Conservation (phyloP, 2,113 vertebrate genomes). For the Pelecanoides urinatrix region DNA sequence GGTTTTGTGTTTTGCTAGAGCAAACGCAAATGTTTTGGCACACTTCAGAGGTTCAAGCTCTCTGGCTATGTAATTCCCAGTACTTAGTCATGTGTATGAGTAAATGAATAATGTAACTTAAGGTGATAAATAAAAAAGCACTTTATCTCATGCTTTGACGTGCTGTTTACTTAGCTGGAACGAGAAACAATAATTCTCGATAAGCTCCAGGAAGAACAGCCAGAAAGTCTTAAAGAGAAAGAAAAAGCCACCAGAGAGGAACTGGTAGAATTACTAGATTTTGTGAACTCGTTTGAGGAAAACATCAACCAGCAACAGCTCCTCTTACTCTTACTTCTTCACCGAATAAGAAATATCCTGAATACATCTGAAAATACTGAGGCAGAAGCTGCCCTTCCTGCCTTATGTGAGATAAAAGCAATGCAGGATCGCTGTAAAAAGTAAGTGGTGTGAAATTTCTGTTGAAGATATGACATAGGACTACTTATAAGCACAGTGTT, state of each 20-base stretch:
- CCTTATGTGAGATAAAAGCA: conserved; percentile 77
- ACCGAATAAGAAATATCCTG: conserved; percentile 74
- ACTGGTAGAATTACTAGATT: conserved; percentile 77
- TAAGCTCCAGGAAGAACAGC: conserved; percentile 84
- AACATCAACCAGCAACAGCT: conserved; percentile 82
- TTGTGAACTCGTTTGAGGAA: conserved; percentile 78
- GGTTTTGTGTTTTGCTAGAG: not conserved
- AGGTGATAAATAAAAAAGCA: not conserved
- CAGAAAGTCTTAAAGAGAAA: conserved; percentile 65
- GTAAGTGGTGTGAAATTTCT: conserved; percentile 68
- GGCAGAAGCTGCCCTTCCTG: conserved; percentile 52
- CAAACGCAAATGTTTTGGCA: not conserved
- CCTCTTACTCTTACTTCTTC: conserved; percentile 80
- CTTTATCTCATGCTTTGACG: conserved; percentile 1
- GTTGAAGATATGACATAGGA: not conserved
- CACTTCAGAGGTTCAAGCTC: not conserved
- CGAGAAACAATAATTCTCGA: conserved; percentile 80
- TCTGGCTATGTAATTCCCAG: not conserved
- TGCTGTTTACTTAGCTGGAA: conserved; percentile 79
- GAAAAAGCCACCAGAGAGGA: conserved; percentile 73
- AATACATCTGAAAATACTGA: conserved; percentile 65
- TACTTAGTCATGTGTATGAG: not conserved
- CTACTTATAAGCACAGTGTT: not conserved
- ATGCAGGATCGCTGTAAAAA: conserved; percentile 82
- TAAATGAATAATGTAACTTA: conserved; percentile 16